phyloP scores from a whole-genome alignment of 2,113 vertebrate species.

The Smithornis capensis region DNA sequence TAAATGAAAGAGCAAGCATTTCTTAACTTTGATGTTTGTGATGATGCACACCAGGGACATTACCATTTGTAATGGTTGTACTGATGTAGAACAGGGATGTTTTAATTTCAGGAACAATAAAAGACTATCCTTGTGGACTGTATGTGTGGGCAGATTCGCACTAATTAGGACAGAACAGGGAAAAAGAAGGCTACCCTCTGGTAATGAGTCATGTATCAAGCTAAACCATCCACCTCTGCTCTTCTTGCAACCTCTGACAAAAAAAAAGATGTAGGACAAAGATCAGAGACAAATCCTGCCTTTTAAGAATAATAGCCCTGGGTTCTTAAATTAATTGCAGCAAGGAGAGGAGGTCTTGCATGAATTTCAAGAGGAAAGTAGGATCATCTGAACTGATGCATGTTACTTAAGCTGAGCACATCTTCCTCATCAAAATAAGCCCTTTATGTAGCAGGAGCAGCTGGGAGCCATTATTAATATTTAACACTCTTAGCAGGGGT shows the following conservation, averaged over 20 bases:
- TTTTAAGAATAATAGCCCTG: slow-evolving; percentile 19
- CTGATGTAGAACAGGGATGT: background rate
- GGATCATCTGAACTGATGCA: background rate
- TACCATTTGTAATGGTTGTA: background rate
- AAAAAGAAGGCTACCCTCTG: background rate
- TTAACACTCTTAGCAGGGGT: background rate
- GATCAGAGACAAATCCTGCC: slow-evolving; percentile 27
- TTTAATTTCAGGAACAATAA: background rate
- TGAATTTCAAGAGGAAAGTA: slow-evolving; percentile 28
- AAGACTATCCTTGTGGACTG: background rate
- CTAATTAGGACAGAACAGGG: background rate
- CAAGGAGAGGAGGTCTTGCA: background rate
- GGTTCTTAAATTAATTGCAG: slow-evolving; percentile 18
- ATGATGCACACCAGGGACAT: background rate
- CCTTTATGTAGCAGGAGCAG: slow-evolving; percentile 33
- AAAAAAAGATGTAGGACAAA: background rate
- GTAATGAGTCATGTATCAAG: background rate
- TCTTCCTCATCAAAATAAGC: slow-evolving; percentile 31
- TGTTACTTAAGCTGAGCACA: background rate
- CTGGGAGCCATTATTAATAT: slow-evolving; percentile 57
- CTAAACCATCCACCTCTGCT: background rate
- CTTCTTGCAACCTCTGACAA: background rate
- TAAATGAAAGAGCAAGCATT: background rate
- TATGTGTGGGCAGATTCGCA: background rate
- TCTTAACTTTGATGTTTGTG: background rate